Conservation (phyloP, 2,888 invertebrate species). For the Meloe dianella region DNA sequence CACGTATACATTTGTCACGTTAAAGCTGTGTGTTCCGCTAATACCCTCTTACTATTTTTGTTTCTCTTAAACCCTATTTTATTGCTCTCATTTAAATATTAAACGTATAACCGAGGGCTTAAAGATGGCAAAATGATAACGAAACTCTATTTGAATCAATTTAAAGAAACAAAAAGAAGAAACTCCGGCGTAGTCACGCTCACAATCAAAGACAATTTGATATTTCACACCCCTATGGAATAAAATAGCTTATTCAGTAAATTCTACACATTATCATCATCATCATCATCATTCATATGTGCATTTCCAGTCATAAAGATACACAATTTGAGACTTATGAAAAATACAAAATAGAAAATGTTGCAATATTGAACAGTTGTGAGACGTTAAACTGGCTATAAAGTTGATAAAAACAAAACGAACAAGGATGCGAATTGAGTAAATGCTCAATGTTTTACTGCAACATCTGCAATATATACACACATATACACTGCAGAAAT, state of each 20-base stretch:
- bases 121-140: not conserved
- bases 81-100: conserved; percentile 12
- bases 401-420: conserved; percentile 45
- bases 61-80: conserved; percentile 23
- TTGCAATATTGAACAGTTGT: conserved; percentile 50
- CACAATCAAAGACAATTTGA: conserved; percentile 52
- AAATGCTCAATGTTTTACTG: conserved; percentile 10
- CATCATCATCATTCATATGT: conserved; percentile 9
- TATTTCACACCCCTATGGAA: conserved; percentile 50
- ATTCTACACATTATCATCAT: conserved; percentile 43
- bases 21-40: conserved; percentile 30
- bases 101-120: not conserved
- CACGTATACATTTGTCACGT: conserved; percentile 40
- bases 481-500: conserved; percentile 26
- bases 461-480: conserved; percentile 32
- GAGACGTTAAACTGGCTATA: conserved; percentile 48
- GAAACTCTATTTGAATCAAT: not conserved
- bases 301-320: conserved; percentile 24
- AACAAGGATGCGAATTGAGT: conserved; percentile 35
- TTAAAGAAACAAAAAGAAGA: not conserved
- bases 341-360: conserved; percentile 32
- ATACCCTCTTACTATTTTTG: conserved; percentile 18
- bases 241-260: conserved; percentile 54
- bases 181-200: conserved; percentile 40
- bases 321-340: conserved; percentile 31